These are phyloP conservation scores for Diaprepes abbreviatus DNA, from an alignment of 2,888 invertebrate species.

Conservation along the genomic window DNA sequence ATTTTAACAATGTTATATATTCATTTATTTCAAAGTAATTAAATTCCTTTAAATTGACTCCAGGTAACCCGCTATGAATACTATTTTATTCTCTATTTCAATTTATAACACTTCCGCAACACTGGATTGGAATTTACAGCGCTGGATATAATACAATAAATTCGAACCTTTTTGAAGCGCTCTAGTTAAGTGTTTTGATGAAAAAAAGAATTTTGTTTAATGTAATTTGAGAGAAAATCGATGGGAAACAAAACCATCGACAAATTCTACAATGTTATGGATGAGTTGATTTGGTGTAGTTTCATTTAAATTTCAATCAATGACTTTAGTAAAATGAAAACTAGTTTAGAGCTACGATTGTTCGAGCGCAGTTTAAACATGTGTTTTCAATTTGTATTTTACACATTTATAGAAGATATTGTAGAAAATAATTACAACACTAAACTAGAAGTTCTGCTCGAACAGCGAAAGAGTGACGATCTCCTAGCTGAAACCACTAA, in stretches of 20 bases:
- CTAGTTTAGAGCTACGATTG: not conserved
- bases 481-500: too few species aligned
- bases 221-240: slow-evolving; percentile 23
- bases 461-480: too few species aligned
- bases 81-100: not conserved
- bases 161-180: too few species aligned
- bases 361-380: not conserved
- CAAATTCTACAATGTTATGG: slow-evolving; percentile 22
- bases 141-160: not conserved
- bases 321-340: slow-evolving; percentile 16
- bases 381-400: too few species aligned
- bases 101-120: not conserved
- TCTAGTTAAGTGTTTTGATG: not conserved
- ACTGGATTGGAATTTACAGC: not conserved
- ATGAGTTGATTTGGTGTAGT: slow-evolving; percentile 9
- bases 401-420: too few species aligned
- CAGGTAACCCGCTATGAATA: not conserved
- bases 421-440: not conserved
- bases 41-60: not conserved
- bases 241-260: slow-evolving; percentile 24
- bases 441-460: too few species aligned
- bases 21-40: not conserved
- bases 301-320: slow-evolving; percentile 7
- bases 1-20: not conserved
- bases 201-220: slow-evolving; percentile 24